phyloP scores from a whole-genome alignment of 2,113 vertebrate genomes.

The Meriones unguiculatus region DNA sequence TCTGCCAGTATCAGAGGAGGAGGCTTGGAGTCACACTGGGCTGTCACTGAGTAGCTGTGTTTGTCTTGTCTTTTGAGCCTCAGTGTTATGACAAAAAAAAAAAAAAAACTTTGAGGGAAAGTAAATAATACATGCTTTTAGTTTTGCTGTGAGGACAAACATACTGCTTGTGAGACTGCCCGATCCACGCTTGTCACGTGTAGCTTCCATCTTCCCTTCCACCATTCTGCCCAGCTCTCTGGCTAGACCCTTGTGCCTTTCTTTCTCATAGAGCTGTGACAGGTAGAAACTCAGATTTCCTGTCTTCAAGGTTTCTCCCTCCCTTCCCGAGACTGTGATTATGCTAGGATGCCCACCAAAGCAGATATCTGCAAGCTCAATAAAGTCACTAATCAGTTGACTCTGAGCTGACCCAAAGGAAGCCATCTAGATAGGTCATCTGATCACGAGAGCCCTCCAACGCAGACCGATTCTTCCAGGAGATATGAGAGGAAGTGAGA shows the following conservation, averaged over 20 bases:
- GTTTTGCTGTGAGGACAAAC: background rate
- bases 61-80: background rate
- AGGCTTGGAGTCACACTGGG: background rate
- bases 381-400: background rate
- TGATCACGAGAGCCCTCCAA: background rate
- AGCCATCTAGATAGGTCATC: background rate
- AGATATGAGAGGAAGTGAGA: background rate
- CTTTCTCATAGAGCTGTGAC: background rate
- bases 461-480: background rate
- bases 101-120: background rate
- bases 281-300: background rate
- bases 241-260: background rate
- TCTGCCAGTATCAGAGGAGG: background rate
- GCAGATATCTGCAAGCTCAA: background rate
- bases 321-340: background rate
- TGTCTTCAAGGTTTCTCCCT: background rate
- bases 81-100: background rate
- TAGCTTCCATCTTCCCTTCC: background rate
- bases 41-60: background rate
- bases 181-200: background rate
- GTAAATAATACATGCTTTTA: background rate
- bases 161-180: background rate
- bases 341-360: background rate
- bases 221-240: background rate
- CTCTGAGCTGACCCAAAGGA: slow-evolving; percentile 1